These are phyloP conservation scores for Glossophaga mutica DNA, from an alignment of 2,797 vertebrate genomes.

Conservation along the genomic window DNA sequence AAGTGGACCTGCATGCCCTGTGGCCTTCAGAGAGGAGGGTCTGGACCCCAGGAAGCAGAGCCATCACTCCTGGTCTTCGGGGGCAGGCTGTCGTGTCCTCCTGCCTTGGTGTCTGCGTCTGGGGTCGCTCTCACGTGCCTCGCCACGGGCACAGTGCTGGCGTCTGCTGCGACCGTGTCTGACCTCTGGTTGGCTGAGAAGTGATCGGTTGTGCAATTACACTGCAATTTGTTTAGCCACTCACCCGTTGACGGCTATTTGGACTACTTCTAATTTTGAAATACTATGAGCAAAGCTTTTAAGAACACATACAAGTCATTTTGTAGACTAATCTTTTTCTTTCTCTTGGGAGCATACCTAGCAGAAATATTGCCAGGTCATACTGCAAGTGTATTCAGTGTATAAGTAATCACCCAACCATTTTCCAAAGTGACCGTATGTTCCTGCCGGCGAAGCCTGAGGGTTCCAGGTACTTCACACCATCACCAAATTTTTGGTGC, in stretches of 20 bases:
- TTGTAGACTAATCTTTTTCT: not conserved
- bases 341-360: not conserved
- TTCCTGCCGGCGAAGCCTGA: not conserved
- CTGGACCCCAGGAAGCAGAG: not conserved
- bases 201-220: not conserved
- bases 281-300: not conserved
- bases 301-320: not conserved
- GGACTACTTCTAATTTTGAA: not conserved
- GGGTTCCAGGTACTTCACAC: not conserved
- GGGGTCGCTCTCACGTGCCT: not conserved
- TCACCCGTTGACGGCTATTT: not conserved
- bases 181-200: not conserved
- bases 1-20: not conserved
- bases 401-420: not conserved
- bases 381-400: not conserved
- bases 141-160: fast-evolving
- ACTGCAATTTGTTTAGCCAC: not conserved
- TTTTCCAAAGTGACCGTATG: not conserved
- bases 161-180: not conserved
- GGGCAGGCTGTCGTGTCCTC: fast-evolving
- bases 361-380: not conserved
- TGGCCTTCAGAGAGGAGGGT: not conserved
- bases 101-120: not conserved
- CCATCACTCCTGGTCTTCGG: not conserved
- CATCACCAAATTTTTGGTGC: not conserved